phyloP scores from a whole-genome alignment of 2,797 vertebrate genomes.

The Darevskia nairensis region DNA sequence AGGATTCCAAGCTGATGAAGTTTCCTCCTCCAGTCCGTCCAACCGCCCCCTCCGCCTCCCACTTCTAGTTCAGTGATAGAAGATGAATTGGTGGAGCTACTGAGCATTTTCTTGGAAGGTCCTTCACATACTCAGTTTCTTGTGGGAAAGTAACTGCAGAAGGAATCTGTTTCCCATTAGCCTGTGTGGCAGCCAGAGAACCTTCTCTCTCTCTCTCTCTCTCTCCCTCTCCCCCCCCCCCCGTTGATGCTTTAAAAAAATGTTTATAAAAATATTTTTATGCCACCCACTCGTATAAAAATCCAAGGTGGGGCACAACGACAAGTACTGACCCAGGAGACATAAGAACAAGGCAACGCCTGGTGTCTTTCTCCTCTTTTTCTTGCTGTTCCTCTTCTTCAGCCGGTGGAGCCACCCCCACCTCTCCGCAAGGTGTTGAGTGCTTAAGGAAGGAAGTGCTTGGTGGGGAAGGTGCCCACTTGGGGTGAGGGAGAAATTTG shows the following conservation, averaged over 20 bases:
- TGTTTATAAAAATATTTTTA: too few species aligned
- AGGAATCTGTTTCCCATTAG: slow-evolving; percentile 58
- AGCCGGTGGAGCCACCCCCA: background rate
- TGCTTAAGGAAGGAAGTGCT: background rate
- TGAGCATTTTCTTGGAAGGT: slow-evolving; percentile 20
- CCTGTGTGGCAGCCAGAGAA: background rate
- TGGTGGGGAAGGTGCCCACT: background rate
- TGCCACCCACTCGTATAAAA: too few species aligned
- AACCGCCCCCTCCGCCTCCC: background rate
- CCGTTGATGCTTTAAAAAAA: background rate
- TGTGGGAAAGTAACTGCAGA: slow-evolving; percentile 48
- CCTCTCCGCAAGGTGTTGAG: background rate
- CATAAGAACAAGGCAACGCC: too few species aligned
- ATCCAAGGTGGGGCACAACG: too few species aligned
- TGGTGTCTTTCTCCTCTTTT: background rate
- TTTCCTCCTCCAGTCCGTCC: slow-evolving; percentile 13
- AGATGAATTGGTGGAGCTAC: background rate
- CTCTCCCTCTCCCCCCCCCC: too few species aligned
- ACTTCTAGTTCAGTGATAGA: background rate
- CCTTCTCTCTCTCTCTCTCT: background rate
- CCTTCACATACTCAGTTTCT: slow-evolving; percentile 30
- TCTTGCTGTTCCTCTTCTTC: rapidly evolving
- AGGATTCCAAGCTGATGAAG: slow-evolving; percentile 38
- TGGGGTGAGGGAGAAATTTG: too few species aligned
- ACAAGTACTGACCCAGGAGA: too few species aligned